Base-by-base conservation (phyloP, 2,888 invertebrate genomes). In the Eutolmus rufibarbis region DNA sequence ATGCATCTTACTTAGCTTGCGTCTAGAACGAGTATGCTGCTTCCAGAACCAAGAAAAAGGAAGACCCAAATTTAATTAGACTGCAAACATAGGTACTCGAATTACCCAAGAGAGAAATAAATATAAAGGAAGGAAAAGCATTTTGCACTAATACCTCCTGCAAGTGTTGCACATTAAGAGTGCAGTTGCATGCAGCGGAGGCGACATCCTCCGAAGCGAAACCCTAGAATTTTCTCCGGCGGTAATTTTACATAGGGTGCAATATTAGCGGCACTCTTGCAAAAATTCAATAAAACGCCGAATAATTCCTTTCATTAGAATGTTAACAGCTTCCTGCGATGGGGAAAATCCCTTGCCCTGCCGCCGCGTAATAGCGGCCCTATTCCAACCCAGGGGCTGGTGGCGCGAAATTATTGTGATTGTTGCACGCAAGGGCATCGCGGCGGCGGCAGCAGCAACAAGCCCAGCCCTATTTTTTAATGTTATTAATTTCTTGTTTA, bases 401-500 rank as follows among this genome's bases (percentile, higher is more conserved):
- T 43, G 43, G 74, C 40, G 40, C 43, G 34, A 78, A 86, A 78
- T 86, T 86, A 78, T 78, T 57, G 57, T 78, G 56, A 86, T 86
- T 57, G 76, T 56, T 31, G 86, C 86, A 86, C 86, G 86, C 86
- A 43, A 86, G 86, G 66, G 66, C 66, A 28, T 66, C 66, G 28
- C 66, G 28, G 28, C 66, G 66, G 66, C 9, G 28, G 57, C 57
- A 23, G 23, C 77, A 86, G 86, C 86, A 86, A 86, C 86, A 86
- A 78, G 78, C 78, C 86, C 34, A 57, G 86, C 66, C 78, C 57
- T 78, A 57, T 86, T 86, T 78, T 86, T 56, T 86, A 40, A 66
- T 86, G 86, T 86, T 86, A 86, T 78, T 86, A 86, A 79, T 86
- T 86, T 86, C 86, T 86, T 86, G 57, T 86, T 86, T 86, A 86